These are phyloP conservation scores for Platynereis dumerilii DNA, from an alignment of 2,888 invertebrate genomes.

Conservation along the genomic window DNA sequence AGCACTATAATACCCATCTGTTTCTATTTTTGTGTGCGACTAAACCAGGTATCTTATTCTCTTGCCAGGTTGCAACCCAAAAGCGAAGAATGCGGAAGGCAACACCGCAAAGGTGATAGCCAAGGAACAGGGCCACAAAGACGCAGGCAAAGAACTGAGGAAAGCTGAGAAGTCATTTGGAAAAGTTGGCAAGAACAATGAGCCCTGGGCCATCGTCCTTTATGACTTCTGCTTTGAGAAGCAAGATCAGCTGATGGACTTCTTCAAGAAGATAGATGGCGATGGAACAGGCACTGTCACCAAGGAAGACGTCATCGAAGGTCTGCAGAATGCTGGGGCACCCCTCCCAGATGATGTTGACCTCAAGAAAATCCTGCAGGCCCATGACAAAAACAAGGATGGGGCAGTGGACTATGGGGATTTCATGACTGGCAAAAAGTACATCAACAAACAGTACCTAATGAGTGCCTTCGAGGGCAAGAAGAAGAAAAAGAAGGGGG, in stretches of 20 bases:
- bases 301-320: slow-evolving; percentile 53
- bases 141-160: slow-evolving; percentile 58
- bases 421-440: slow-evolving; percentile 61
- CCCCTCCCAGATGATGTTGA: slow-evolving; percentile 54
- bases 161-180: slow-evolving; percentile 62
- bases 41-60: too few relatives aligned
- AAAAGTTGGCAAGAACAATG: slow-evolving; percentile 59
- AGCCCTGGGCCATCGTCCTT: slow-evolving; percentile 57
- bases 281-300: slow-evolving; percentile 51
- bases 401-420: slow-evolving; percentile 58
- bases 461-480: slow-evolving; percentile 62
- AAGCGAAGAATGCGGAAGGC: slow-evolving; percentile 62
- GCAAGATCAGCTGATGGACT: slow-evolving; percentile 46
- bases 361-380: slow-evolving; percentile 45
- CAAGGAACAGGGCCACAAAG: slow-evolving; percentile 61
- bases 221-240: slow-evolving; percentile 58
- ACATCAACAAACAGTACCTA: slow-evolving; percentile 61
- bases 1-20: too few relatives aligned
- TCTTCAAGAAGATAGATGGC: slow-evolving; percentile 55
- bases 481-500: slow-evolving; percentile 58
- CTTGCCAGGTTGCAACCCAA: slow-evolving; percentile 62
- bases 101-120: slow-evolving; percentile 55
- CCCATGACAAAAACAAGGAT: slow-evolving; percentile 51
- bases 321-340: slow-evolving; percentile 49
- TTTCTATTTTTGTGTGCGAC: too few relatives aligned